Evolutionary conservation across 2,113 vertebrate genomes (phyloP), one percentile per base, ranked within the genome.

Genomic region (Verasper variegatus): DNA sequence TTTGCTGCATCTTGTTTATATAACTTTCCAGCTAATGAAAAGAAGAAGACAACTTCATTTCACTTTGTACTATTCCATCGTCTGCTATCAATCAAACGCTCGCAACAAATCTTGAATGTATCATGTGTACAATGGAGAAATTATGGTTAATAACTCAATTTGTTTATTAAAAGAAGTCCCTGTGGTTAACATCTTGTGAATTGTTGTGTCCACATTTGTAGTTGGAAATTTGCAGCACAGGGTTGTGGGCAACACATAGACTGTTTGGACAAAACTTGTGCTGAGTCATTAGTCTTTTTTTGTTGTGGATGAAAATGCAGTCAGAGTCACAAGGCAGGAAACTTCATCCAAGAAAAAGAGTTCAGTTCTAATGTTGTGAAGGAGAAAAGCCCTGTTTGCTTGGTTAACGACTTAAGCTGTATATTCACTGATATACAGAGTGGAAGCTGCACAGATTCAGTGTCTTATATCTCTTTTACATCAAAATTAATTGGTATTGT

Each of bases 211-310:
- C 42, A 58, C 76, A 47, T 59, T 20, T 56, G 64, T 45, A 42
- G 37, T 58, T 73, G 69, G 3, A 49, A 35, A 6, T 18, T 13
- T 4, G 52, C 42, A 49, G 17, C 31, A 17, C 21, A 57, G 45
- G 59, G 60, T 66, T 55, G 47, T 71, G 71, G 71, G 24, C 31
- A 45, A n/a, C 18, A 26, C 62, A 6, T n/a, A n/a, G 58, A 55
- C 66, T 18, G 52, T 18, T 45, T 82, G 45, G 40, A 68, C 42
- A 18, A 23, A 67, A 74, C 31, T 47, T 78, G 40, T 78, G 75
- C 76, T 80, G 78, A 89, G 78, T 88, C 78, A 87, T 87, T 78
- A 11, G 68, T 68, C 67, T 55, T 64, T 81, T 67, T 81, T 31
- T 7, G 6, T 31, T 71, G 68, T 70, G 78, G 74, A 3, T 71